Conservation (phyloP, 2,797 vertebrate genomes). For the Gymnocypris eckloni region DNA sequence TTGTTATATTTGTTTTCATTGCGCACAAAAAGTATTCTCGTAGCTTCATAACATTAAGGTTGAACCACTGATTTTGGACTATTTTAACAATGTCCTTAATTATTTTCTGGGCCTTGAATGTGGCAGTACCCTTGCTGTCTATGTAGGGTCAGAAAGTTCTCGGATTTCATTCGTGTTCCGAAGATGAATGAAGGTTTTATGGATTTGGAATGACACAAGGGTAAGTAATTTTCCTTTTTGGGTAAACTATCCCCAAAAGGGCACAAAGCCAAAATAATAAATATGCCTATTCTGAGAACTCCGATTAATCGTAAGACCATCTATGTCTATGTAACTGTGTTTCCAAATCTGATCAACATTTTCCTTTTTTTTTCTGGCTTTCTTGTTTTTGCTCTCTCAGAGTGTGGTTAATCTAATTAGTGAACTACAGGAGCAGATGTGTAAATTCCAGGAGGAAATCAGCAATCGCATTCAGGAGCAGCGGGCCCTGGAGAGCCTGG, state of each 20-base stretch:
- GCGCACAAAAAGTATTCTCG: not conserved
- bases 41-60: too few species aligned
- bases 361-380: constrained; percentile 33
- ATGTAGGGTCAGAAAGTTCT: not conserved
- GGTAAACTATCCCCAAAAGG: not conserved
- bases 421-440: constrained; percentile 99
- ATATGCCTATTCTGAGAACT: not conserved
- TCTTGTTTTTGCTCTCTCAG: constrained; percentile 71
- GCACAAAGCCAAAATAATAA: not conserved
- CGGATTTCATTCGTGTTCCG: not conserved
- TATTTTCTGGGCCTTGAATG: not conserved
- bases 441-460: constrained; percentile 98
- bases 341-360: constrained; percentile 29
- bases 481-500: constrained; percentile 83
- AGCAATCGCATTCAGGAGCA: constrained; percentile 94
- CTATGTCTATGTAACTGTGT: constrained; percentile 6
- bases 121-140: not conserved
- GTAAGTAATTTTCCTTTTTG: not conserved
- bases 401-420: constrained; percentile 98
- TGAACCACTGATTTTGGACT: not conserved
- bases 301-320: not conserved
- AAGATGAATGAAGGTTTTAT: not conserved
- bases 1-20: not conserved
- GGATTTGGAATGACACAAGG: not conserved
- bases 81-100: not conserved